Percentiles rank a stretch among this genome's conserved stretches.
phyloP scores from a whole-genome alignment of 2,888 invertebrate species.

The Steinernema scapterisci region DNA sequence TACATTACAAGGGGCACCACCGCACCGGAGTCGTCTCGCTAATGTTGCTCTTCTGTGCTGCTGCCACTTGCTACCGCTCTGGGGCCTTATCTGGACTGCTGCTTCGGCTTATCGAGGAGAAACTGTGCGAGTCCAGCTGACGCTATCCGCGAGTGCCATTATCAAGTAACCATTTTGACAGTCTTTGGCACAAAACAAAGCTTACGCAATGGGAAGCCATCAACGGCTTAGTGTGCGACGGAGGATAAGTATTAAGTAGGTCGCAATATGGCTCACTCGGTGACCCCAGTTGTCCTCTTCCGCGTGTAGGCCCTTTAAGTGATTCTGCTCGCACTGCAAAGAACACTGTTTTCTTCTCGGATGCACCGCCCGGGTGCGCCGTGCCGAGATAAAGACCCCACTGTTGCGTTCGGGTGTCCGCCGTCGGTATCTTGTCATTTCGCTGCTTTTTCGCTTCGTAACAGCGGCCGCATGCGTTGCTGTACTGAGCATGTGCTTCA shows the following conservation, averaged over 20 bases:
- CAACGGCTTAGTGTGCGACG: constrained; percentile 26
- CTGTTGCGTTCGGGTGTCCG: constrained; percentile 4
- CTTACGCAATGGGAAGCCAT: constrained; percentile 18
- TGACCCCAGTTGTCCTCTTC: constrained; percentile 29
- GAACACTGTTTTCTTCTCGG: constrained; percentile 21
- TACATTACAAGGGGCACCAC: constrained; percentile 24
- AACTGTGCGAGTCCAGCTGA: constrained; percentile 28
- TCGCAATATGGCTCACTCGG: constrained; percentile 31
- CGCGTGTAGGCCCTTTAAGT: constrained; percentile 5
- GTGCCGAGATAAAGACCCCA: constrained; percentile 5
- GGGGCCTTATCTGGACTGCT: neutral
- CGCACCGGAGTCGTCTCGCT: neutral
- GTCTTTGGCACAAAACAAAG: constrained; percentile 11
- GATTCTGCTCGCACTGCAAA: neutral
- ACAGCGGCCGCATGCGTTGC: neutral
- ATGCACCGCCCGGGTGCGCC: constrained; percentile 3
- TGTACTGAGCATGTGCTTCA: neutral
- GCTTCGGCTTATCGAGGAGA: constrained; percentile 16
- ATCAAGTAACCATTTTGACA: neutral
- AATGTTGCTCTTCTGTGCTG: constrained; percentile 24
- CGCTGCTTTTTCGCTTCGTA: neutral
- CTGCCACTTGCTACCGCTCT: constrained; percentile 27
- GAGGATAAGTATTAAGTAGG: constrained; percentile 28
- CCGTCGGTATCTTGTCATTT: neutral
- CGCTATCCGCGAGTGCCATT: neutral